Evolutionary conservation across 2,797 vertebrate genomes (phyloP).

Genomic region (Sorex maritimensis): DNA sequence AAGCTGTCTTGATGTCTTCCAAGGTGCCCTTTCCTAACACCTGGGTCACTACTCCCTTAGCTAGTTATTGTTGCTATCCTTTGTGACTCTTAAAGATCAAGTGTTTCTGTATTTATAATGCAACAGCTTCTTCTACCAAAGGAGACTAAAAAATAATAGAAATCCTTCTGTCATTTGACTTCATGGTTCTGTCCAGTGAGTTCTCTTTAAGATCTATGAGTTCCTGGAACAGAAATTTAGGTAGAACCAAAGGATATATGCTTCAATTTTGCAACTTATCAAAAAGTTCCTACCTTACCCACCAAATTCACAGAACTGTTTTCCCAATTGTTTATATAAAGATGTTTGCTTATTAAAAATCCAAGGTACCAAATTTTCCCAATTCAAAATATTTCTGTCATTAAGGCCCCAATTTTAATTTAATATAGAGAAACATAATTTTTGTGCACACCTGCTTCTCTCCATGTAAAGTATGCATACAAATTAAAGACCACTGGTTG

Average conservation of each 20-base stretch:
- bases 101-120: slow-evolving; percentile 65
- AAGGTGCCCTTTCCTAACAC: slow-evolving; percentile 36
- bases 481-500: slow-evolving; percentile 68
- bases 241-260: slow-evolving; percentile 35
- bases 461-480: slow-evolving; percentile 66
- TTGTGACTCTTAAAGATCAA: slow-evolving; percentile 68
- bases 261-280: slow-evolving; percentile 51
- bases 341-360: neutral
- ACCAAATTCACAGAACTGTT: slow-evolving; percentile 31
- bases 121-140: slow-evolving; percentile 72
- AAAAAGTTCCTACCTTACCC: slow-evolving; percentile 52
- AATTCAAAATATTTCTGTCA: slow-evolving; percentile 71
- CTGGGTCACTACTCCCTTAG: neutral
- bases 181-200: slow-evolving; percentile 53
- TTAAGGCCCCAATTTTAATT: slow-evolving; percentile 71
- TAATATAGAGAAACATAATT: slow-evolving; percentile 71
- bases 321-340: slow-evolving; percentile 67
- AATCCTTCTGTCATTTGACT: slow-evolving; percentile 50
- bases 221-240: slow-evolving; percentile 53
- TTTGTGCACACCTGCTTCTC: slow-evolving; percentile 61
- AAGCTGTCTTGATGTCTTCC: neutral
- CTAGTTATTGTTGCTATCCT: slow-evolving; percentile 43
- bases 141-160: slow-evolving; percentile 60
- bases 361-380: slow-evolving; percentile 63
- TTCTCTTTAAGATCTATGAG: slow-evolving; percentile 41